Evolutionary conservation across 2,888 invertebrate species (phyloP).

Genomic region (Anagyrus pseudococci): DNA sequence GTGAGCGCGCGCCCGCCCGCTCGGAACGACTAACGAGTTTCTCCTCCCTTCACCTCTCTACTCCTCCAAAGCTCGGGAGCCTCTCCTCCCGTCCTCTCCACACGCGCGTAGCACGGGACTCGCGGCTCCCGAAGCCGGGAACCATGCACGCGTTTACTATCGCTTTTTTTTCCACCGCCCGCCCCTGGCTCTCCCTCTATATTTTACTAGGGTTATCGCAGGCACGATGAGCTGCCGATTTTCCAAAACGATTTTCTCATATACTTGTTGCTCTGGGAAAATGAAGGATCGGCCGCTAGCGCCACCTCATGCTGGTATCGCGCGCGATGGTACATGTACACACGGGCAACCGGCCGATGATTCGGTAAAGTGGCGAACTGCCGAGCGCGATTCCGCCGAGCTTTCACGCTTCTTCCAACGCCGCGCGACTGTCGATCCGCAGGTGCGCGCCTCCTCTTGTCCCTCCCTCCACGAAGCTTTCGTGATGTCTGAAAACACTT

Average conservation of each 20-base stretch:
- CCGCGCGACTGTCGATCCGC: too few species aligned
- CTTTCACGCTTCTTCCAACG: too few species aligned
- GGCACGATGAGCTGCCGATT: not conserved
- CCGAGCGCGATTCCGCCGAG: too few species aligned
- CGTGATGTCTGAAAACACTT: too few species aligned
- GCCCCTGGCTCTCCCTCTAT: too few species aligned
- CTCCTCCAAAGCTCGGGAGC: not conserved
- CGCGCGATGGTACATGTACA: too few species aligned
- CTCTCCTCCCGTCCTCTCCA: too few species aligned
- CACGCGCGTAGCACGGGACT: not conserved
- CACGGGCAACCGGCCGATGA: too few species aligned
- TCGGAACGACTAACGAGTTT: conserved; percentile 22
- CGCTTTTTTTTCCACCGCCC: not conserved
- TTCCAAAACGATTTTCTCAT: not conserved
- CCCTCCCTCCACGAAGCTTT: too few species aligned
- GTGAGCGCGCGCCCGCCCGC: not conserved
- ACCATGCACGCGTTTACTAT: not conserved
- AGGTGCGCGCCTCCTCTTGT: too few species aligned
- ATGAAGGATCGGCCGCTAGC: not conserved
- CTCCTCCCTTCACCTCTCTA: not conserved
- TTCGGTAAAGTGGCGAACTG: too few species aligned
- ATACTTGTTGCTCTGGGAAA: not conserved
- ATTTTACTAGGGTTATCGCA: not conserved
- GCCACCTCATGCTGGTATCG: not conserved
- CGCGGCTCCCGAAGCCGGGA: not conserved